phyloP scores from a whole-genome alignment of 2,113 vertebrate species.

The Archilochus colubris region DNA sequence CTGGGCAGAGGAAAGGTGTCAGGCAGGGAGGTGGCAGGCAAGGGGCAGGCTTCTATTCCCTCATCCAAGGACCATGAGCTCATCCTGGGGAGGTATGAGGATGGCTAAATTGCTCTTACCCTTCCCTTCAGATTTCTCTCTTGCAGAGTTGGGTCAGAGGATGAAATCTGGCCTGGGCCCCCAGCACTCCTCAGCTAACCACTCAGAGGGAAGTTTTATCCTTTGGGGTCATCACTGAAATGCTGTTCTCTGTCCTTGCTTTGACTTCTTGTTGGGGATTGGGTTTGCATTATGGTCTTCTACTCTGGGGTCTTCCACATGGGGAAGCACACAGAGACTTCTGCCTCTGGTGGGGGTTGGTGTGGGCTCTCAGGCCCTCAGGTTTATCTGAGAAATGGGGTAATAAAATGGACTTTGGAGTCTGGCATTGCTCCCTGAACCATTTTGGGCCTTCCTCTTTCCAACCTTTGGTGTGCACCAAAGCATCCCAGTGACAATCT shows the following conservation, averaged over 20 bases:
- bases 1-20: neutral
- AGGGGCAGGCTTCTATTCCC: neutral
- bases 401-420: neutral
- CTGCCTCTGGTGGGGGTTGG: neutral
- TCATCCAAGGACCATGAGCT: neutral
- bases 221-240: neutral
- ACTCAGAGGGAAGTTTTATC: neutral
- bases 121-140: neutral
- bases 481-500: neutral
- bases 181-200: neutral
- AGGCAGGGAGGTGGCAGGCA: neutral
- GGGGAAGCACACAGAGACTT: neutral
- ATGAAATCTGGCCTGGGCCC: neutral
- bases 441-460: neutral
- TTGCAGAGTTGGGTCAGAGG: neutral
- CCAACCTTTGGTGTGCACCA: neutral
- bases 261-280: neutral
- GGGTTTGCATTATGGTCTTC: neutral
- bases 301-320: rapidly evolving
- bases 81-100: neutral
- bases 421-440: neutral
- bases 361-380: neutral
- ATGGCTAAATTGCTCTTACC: neutral
- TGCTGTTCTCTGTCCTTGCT: rapidly evolving
- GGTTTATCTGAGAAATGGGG: neutral